Evolutionary conservation across 2,113 vertebrate genomes (phyloP).

Genomic region (Pedionomus torquatus): DNA sequence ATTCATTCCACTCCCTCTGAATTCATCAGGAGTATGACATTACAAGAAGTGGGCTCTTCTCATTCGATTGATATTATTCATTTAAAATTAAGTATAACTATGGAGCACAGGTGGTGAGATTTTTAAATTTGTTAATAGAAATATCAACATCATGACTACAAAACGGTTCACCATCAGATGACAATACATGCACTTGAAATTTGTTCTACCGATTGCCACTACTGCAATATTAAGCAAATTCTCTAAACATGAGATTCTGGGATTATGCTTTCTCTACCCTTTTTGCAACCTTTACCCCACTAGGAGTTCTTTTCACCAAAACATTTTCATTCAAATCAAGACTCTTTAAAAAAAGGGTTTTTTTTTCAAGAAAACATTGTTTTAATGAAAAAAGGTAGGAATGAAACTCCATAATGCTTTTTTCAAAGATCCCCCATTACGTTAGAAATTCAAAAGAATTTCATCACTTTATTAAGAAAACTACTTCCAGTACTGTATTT

Average conservation of each 20-base stretch:
- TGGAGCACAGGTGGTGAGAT: neutral
- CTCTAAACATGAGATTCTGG: neutral
- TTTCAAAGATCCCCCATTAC: neutral
- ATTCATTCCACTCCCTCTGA: neutral
- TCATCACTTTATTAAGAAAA: neutral
- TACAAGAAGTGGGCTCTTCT: neutral
- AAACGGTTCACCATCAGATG: neutral
- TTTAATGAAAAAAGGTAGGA: neutral
- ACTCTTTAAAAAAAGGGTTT: neutral
- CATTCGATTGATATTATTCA: neutral
- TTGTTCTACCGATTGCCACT: neutral
- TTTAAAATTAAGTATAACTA: neutral
- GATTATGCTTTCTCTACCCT: neutral
- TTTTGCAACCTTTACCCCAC: neutral
- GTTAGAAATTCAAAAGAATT: neutral
- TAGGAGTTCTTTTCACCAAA: neutral
- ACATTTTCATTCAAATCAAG: neutral
- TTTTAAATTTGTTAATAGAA: neutral
- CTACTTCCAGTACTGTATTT: neutral
- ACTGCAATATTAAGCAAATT: neutral
- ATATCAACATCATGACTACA: neutral
- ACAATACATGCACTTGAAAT: neutral
- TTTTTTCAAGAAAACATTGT: neutral
- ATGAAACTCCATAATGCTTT: neutral
- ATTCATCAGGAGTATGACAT: neutral